Conservation (phyloP, 2,113 vertebrate genomes). For the Paradisaea rubra region DNA sequence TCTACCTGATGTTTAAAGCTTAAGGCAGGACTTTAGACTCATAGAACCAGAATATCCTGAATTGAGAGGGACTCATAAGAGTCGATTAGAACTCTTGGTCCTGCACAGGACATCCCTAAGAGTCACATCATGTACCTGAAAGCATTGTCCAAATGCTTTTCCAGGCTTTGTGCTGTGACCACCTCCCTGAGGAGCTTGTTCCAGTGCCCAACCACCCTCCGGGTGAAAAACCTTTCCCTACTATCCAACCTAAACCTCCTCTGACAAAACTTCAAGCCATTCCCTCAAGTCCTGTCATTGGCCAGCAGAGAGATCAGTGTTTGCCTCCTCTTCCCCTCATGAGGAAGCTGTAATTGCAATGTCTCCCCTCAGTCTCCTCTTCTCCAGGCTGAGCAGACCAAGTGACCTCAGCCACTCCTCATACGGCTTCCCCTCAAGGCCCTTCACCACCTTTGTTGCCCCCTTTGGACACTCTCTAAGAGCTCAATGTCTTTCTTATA, state of each 20-base stretch:
- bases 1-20: neutral
- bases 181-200: neutral
- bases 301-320: neutral
- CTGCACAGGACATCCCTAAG: neutral
- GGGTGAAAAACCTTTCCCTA: neutral
- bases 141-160: neutral
- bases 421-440: accelerated
- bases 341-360: accelerated
- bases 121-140: neutral
- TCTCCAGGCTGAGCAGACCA: neutral
- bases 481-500: too few species aligned
- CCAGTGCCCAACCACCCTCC: accelerated
- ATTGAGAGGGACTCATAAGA: neutral
- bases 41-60: neutral
- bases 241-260: too few species aligned
- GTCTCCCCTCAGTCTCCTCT: neutral
- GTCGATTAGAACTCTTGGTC: accelerated
- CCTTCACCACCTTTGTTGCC: neutral
- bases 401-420: neutral
- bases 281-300: accelerated
- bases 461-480: neutral
- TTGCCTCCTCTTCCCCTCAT: accelerated
- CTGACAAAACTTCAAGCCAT: neutral
- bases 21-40: neutral
- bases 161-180: neutral